These are phyloP conservation scores for Drosophila ogumai DNA, from an alignment of 1,140 invertebrate genomes.

Conservation along the genomic window DNA sequence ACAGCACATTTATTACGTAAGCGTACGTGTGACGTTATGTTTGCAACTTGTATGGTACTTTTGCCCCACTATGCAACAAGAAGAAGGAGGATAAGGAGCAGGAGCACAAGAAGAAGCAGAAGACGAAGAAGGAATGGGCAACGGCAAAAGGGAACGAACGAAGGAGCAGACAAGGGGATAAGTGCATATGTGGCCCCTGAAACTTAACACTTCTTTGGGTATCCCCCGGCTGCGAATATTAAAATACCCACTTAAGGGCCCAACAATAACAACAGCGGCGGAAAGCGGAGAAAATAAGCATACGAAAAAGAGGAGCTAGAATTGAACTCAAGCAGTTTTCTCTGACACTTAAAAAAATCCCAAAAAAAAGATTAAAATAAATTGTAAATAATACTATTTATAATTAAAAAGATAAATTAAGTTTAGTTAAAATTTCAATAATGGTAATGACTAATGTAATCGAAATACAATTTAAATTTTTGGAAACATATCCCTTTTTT, in stretches of 20 bases:
- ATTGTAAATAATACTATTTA: no score
- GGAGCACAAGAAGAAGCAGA: slow-evolving; percentile 13
- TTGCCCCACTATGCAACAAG: neutral
- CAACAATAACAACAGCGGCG: slow-evolving; percentile 58
- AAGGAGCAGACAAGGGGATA: slow-evolving; percentile 45
- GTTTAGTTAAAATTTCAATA: neutral
- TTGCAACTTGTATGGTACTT: neutral
- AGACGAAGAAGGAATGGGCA: neutral
- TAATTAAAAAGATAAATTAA: neutral
- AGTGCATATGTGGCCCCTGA: slow-evolving; percentile 75
- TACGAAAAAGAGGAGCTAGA: slow-evolving; percentile 37
- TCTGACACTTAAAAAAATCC: slow-evolving; percentile 6
- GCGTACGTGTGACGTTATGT: neutral
- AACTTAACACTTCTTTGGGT: slow-evolving; percentile 73
- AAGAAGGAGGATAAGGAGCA: slow-evolving; percentile 20
- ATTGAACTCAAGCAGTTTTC: slow-evolving; percentile 36
- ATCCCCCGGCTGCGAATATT: slow-evolving; percentile 73
- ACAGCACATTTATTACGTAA: neutral
- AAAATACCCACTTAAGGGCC: slow-evolving; percentile 77
- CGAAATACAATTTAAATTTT: neutral
- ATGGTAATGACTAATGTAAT: no score
- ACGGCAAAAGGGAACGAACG: slow-evolving; percentile 30
- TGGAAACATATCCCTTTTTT: neutral
- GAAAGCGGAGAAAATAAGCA: slow-evolving; percentile 41
- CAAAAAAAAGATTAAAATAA: neutral